A percentile compares a stretch with the other conserved stretches of the same genome.
These are phyloP conservation scores for Drosophila barbarae DNA, from an alignment of 2,888 invertebrate species.

Conservation along the genomic window DNA sequence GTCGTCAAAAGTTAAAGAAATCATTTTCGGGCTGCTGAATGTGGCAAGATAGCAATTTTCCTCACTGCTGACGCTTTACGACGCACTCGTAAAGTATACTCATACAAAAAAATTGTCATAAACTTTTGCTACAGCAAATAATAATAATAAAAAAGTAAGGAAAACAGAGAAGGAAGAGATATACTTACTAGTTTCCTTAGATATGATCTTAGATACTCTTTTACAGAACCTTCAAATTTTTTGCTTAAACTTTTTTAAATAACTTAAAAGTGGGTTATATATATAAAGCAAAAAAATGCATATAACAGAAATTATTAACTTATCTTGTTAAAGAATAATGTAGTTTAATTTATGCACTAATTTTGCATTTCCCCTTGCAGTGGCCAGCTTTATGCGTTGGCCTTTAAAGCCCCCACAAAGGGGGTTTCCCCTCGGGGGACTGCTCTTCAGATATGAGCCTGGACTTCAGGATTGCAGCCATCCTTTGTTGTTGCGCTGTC, in stretches of 20 bases:
- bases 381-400: slow-evolving; percentile 10
- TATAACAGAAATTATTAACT: too few species aligned
- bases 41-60: slow-evolving; percentile 26
- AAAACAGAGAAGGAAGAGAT: not conserved
- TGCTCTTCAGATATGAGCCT: not conserved
- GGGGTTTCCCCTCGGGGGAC: not conserved
- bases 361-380: slow-evolving; percentile 1
- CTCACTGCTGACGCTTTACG: slow-evolving; percentile 33
- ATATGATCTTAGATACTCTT: not conserved
- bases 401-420: slow-evolving; percentile 18
- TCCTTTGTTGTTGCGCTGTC: slow-evolving; percentile 12
- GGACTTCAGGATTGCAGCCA: not conserved
- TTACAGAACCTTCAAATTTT: not conserved
- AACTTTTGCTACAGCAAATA: slow-evolving; percentile 20
- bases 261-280: too few species aligned
- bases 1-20: slow-evolving; percentile 24
- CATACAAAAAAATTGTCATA: slow-evolving; percentile 33
- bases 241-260: not conserved
- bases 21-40: slow-evolving; percentile 29
- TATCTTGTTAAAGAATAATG: slow-evolving; percentile 1
- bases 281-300: not conserved
- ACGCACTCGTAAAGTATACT: slow-evolving; percentile 36
- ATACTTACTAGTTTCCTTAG: not conserved
- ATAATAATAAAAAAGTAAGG: slow-evolving; percentile 12
- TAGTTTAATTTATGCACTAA: slow-evolving; percentile 27